Base-by-base conservation (phyloP, 1,140 invertebrate genomes). In the Subanguina moxae region DNA sequence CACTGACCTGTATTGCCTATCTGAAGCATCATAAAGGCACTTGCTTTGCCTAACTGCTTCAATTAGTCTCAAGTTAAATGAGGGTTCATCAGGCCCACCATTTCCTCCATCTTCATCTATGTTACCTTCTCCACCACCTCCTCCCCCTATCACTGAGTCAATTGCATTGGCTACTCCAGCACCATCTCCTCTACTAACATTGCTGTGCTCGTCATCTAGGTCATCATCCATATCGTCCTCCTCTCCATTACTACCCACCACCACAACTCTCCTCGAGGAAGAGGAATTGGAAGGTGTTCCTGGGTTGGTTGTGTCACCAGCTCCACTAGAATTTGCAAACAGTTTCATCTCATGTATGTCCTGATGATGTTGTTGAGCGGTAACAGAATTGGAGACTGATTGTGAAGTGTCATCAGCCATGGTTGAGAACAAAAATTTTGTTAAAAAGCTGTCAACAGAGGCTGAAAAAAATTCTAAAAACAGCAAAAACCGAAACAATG, bases 11-110 rank as follows among this genome's bases (percentile, higher is more conserved):
- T 63, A 65, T 21, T 64, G 15, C 32, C 56, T 57, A 48, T 74
- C 71, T 38, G 57, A 48, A 1, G 72, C 25, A 56, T 74, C 72
- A 48, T 76, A 74, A 7, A 74, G 57, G 27, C 72, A 74, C 17
- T 32, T 57, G 59, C 72, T 67, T 30, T 75, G 64, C 28, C 52
- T 62, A 28, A 74, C 72, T 7, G 64, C 65, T 21, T 74, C 65
- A 57, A 74, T 74, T 32, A 74, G 58, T 28, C 62, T 30, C 38
- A 73, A 38, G 63, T 73, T 75, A 58, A 73, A 73, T 0, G 64
- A 63, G 21, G 71, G 64, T 21, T 72, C 67, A 30, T 72, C 62
- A 27, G 32, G 25, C 1, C 52, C 59, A 15, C 58, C 25, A 21
- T 69, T 27, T n/a, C 52, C 52, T 15, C 42, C 68, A n/a, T 64